Conservation (phyloP, 2,797 vertebrate species). For the Telmatherina bonti region DNA sequence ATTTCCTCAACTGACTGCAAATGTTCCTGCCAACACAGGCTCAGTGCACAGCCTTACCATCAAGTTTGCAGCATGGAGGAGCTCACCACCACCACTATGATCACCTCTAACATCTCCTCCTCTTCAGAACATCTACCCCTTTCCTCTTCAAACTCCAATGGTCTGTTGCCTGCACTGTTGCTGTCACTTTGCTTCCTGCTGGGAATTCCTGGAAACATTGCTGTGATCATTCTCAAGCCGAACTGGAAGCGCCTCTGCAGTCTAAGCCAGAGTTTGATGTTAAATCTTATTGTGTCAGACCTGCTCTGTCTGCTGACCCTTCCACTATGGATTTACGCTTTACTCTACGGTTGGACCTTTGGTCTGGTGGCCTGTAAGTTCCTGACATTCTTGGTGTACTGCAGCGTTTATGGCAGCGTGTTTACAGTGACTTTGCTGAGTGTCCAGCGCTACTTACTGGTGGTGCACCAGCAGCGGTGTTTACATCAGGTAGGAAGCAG, state of each 20-base stretch:
- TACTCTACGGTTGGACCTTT: slow-evolving; percentile 54
- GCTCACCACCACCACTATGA: slow-evolving; percentile 1
- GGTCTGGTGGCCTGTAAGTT: slow-evolving; percentile 58
- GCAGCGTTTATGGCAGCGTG: slow-evolving; percentile 32
- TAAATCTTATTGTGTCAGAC: slow-evolving; percentile 70
- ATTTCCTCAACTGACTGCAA: not conserved
- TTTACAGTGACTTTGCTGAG: slow-evolving; percentile 58
- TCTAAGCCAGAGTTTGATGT: slow-evolving; percentile 64
- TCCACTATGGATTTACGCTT: slow-evolving; percentile 59
- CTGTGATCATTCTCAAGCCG: slow-evolving; percentile 48
- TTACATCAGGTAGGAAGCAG: not conserved
- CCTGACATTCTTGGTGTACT: slow-evolving; percentile 31
- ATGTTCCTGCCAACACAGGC: not conserved
- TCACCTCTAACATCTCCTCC: slow-evolving; percentile 8
- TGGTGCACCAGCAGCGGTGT: slow-evolving; percentile 38
- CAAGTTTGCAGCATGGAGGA: slow-evolving; percentile 26
- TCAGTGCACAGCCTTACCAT: not conserved
- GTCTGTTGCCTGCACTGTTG: not conserved
- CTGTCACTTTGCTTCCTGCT: slow-evolving; percentile 53
- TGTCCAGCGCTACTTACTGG: slow-evolving; percentile 67
- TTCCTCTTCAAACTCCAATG: not conserved
- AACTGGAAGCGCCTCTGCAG: slow-evolving; percentile 48
- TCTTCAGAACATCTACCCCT: not conserved
- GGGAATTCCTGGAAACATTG: slow-evolving; percentile 70
- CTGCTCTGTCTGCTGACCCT: slow-evolving; percentile 58